Percentiles rank a stretch among this genome's conserved stretches.
phyloP scores from a whole-genome alignment of 1,140 invertebrate species.

The Bombus confusus region DNA sequence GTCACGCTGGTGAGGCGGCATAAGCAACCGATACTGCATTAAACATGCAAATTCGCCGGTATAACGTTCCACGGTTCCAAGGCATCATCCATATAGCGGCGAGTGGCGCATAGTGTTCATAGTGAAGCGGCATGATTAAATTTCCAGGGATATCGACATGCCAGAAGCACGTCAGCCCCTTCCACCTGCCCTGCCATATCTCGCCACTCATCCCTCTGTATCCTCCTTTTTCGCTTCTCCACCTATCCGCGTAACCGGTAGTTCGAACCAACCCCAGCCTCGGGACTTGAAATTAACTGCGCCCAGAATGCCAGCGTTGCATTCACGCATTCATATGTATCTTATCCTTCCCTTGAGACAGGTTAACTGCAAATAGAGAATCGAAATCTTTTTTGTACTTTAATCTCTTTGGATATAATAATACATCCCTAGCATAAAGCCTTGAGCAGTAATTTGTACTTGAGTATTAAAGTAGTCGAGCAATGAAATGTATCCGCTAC shows the following conservation, averaged over 20 bases:
- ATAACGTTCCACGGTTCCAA: constrained; percentile 73
- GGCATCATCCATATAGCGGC: constrained; percentile 66
- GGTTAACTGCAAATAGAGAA: not conserved
- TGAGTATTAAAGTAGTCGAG: too few relatives aligned
- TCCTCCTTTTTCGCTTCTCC: constrained; percentile 64
- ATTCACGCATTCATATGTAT: constrained; percentile 40
- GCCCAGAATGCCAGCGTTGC: constrained; percentile 40
- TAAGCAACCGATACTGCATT: constrained; percentile 75
- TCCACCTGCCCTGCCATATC: constrained; percentile 53
- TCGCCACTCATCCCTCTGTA: constrained; percentile 39
- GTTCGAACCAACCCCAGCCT: constrained; percentile 33
- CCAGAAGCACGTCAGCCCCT: constrained; percentile 71
- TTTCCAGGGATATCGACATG: constrained; percentile 78
- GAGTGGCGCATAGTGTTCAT: constrained; percentile 70
- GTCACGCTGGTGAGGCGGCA: constrained; percentile 58
- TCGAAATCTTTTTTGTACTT: not conserved
- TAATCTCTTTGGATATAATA: too few relatives aligned
- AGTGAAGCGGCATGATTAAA: constrained; percentile 75
- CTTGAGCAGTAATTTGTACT: too few relatives aligned
- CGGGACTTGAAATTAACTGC: constrained; percentile 65
- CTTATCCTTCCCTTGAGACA: not conserved
- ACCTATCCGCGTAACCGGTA: constrained; percentile 60
- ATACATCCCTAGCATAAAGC: too few relatives aligned
- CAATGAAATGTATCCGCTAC: too few relatives aligned
- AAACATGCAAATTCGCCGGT: constrained; percentile 77